A percentile compares a stretch with the other conserved stretches of the same genome.
These are phyloP conservation scores for Anableps anableps DNA, from an alignment of 2,797 vertebrate genomes.

Conservation along the genomic window DNA sequence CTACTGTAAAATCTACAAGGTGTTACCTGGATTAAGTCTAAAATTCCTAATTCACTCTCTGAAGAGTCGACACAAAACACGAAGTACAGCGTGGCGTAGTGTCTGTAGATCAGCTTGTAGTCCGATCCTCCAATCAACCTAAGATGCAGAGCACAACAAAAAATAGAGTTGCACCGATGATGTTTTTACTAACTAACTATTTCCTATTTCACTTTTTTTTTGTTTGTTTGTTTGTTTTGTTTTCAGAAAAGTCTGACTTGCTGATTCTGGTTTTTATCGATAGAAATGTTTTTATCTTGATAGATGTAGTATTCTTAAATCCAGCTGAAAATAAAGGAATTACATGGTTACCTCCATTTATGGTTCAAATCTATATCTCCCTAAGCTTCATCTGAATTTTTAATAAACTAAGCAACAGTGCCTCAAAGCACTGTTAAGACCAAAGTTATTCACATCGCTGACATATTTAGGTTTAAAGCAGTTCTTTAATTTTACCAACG, in stretches of 20 bases:
- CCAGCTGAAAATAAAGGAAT: no score
- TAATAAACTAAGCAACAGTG: no score
- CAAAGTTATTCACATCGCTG: not conserved
- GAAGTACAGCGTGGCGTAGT: slow-evolving; percentile 98
- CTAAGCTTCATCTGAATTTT: no score
- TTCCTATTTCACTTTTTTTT: no score
- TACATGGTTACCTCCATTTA: no score
- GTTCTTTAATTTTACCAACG: not conserved
- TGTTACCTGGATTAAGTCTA: slow-evolving; percentile 98
- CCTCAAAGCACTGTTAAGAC: no score
- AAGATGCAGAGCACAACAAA: slow-evolving; percentile 29
- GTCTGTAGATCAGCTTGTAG: slow-evolving; percentile 98
- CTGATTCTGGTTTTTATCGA: no score
- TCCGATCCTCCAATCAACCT: slow-evolving; percentile 96
- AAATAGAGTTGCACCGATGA: not conserved
- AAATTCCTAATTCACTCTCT: slow-evolving; percentile 97
- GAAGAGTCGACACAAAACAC: slow-evolving; percentile 99
- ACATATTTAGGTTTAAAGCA: not conserved
- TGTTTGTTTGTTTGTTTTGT: no score
- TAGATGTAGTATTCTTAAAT: not conserved
- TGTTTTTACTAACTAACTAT: no score
- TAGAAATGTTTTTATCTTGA: not conserved
- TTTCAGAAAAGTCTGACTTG: no score
- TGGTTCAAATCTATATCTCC: no score
- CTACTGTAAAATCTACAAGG: not conserved